Conservation (phyloP, 2,113 vertebrate species). For the Rhynchomys soricoides region DNA sequence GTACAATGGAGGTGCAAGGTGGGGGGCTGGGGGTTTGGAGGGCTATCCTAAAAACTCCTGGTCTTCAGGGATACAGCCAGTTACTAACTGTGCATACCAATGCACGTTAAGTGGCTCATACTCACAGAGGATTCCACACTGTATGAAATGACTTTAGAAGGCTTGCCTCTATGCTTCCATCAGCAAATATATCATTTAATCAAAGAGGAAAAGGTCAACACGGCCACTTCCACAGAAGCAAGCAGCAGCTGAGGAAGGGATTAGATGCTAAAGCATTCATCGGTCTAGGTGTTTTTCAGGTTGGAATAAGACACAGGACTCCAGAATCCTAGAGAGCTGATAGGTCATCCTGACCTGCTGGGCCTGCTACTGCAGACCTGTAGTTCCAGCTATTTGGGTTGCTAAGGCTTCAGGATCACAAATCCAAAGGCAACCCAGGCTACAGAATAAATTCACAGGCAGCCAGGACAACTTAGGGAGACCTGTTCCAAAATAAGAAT, state of each 20-base stretch:
- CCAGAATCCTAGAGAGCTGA: background rate
- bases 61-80: background rate
- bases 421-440: background rate
- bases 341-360: background rate
- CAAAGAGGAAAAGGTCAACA: background rate
- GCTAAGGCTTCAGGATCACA: background rate
- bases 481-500: background rate
- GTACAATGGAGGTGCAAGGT: background rate
- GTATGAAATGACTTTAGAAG: background rate
- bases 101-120: background rate
- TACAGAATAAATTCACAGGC: background rate
- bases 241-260: background rate
- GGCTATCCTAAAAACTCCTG: background rate
- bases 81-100: background rate
- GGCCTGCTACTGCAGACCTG: background rate
- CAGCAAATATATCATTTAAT: background rate
- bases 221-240: background rate
- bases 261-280: conserved; percentile 7
- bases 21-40: background rate
- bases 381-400: background rate
- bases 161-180: background rate
- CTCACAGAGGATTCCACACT: background rate
- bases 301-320: background rate
- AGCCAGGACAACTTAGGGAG: background rate
- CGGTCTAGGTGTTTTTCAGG: background rate